phyloP scores from a whole-genome alignment of 2,797 vertebrate species.

The Salarias fasciatus region DNA sequence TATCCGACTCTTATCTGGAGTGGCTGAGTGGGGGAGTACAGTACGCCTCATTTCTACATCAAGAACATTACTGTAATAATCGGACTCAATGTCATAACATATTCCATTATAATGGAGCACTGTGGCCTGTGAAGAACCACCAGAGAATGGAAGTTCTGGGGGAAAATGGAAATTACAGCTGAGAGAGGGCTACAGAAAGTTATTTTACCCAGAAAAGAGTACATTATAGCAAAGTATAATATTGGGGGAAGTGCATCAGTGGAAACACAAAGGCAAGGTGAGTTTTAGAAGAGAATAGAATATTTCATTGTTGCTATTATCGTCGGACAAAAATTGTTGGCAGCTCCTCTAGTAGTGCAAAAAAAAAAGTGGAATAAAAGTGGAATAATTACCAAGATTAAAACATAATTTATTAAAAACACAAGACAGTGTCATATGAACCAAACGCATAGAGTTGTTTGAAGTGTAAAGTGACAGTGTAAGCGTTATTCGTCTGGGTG shows the following conservation, averaged over 20 bases:
- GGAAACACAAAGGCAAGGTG: background rate
- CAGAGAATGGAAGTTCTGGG: slow-evolving; percentile 10
- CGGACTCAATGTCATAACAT: slow-evolving; percentile 20
- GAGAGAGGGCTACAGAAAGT: background rate
- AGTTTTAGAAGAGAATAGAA: too few relatives aligned
- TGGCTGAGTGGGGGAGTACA: slow-evolving; percentile 14
- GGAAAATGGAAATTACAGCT: slow-evolving; percentile 4
- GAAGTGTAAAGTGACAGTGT: too few relatives aligned
- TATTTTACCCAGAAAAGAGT: slow-evolving; percentile 33
- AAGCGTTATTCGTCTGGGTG: too few relatives aligned
- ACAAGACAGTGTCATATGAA: too few relatives aligned
- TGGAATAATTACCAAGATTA: too few relatives aligned
- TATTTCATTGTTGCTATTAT: too few relatives aligned
- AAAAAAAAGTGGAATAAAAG: too few relatives aligned
- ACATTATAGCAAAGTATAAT: slow-evolving; percentile 9
- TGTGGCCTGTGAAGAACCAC: background rate
- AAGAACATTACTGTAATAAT: slow-evolving; percentile 29
- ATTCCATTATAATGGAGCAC: slow-evolving; percentile 23
- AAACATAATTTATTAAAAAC: too few relatives aligned
- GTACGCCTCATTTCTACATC: slow-evolving; percentile 16
- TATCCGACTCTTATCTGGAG: slow-evolving; percentile 9
- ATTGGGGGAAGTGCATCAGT: slow-evolving; percentile 22
- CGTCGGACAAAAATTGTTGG: too few relatives aligned
- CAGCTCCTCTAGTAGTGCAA: too few relatives aligned
- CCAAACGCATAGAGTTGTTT: too few relatives aligned